Percentiles rank a stretch among this genome's conserved stretches.
These are phyloP conservation scores for Diprion similis DNA, from an alignment of 1,140 invertebrate genomes.

Conservation along the genomic window DNA sequence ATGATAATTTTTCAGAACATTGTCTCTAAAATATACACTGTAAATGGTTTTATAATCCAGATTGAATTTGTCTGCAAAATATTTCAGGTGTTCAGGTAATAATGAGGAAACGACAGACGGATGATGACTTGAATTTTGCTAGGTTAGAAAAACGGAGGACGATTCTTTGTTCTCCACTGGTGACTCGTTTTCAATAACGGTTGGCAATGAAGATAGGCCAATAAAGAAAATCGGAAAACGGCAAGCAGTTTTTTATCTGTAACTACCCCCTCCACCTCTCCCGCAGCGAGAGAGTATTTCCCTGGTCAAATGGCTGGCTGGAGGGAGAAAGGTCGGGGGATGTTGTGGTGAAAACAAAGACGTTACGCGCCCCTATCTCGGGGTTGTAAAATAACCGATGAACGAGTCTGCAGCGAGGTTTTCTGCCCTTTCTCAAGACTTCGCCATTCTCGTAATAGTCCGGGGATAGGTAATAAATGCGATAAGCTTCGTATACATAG, in stretches of 20 bases:
- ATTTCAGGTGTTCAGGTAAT: too few species aligned
- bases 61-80: too few species aligned
- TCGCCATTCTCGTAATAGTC: slow-evolving; percentile 24
- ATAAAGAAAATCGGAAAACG: slow-evolving; percentile 21
- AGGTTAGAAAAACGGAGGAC: too few species aligned
- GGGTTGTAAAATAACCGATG: slow-evolving; percentile 61
- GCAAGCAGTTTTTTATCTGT: slow-evolving; percentile 26
- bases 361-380: slow-evolving; percentile 54
- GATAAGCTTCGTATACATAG: slow-evolving; percentile 49
- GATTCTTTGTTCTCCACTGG: neutral
- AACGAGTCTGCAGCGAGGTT: slow-evolving; percentile 49
- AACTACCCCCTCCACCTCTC: slow-evolving; percentile 12
- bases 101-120: too few species aligned
- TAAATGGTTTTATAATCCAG: too few species aligned
- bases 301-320: neutral
- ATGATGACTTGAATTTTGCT: neutral
- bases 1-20: too few species aligned
- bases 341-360: slow-evolving; percentile 61
- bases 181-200: neutral
- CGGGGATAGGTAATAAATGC: slow-evolving; percentile 51
- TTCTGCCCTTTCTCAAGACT: slow-evolving; percentile 4
- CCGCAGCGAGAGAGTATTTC: slow-evolving; percentile 10
- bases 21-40: too few species aligned
- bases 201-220: neutral
- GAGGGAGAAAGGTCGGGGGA: slow-evolving; percentile 15